phyloP scores from a whole-genome alignment of 2,113 vertebrate genomes.

The Clinocottus analis region DNA sequence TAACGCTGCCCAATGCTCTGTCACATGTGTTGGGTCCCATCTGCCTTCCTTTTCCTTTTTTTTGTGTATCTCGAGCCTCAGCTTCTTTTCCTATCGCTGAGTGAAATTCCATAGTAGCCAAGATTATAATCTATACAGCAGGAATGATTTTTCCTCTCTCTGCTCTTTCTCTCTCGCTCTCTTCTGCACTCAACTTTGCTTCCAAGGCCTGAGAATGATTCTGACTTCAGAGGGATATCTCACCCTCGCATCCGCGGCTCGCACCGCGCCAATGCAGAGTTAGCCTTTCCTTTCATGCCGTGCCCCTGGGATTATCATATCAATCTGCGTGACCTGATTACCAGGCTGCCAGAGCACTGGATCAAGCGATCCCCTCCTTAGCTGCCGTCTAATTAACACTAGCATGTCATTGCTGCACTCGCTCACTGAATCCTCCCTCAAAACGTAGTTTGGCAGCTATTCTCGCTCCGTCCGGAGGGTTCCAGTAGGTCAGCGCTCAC shows the following conservation, averaged over 20 bases:
- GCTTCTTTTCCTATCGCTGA: slow-evolving; percentile 15
- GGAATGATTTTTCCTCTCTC: slow-evolving; percentile 47
- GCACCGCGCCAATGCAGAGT: slow-evolving; percentile 73
- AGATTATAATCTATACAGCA: slow-evolving; percentile 65
- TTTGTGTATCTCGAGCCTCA: slow-evolving; percentile 26
- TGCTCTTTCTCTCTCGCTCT: slow-evolving; percentile 4
- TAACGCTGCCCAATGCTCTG: slow-evolving; percentile 56
- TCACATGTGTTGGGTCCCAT: slow-evolving; percentile 48
- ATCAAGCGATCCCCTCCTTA: slow-evolving; percentile 68
- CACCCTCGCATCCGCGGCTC: slow-evolving; percentile 68
- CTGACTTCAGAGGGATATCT: slow-evolving; percentile 79
- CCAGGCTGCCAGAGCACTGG: slow-evolving; percentile 65
- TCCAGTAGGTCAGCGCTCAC: slow-evolving; percentile 27
- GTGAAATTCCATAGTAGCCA: slow-evolving; percentile 58
- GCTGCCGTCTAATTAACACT: slow-evolving; percentile 73
- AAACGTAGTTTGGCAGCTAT: slow-evolving; percentile 54
- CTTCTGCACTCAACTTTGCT: slow-evolving; percentile 36
- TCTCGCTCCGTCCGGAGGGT: neutral
- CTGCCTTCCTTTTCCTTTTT: slow-evolving; percentile 17
- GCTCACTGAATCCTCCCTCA: slow-evolving; percentile 33
- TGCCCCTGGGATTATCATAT: slow-evolving; percentile 80
- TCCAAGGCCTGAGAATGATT: slow-evolving; percentile 70
- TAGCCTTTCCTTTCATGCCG: slow-evolving; percentile 79
- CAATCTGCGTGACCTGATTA: slow-evolving; percentile 82
- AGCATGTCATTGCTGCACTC: slow-evolving; percentile 58